These are phyloP conservation scores for Escarpia spicata DNA, from an alignment of 2,888 invertebrate species.

Conservation along the genomic window DNA sequence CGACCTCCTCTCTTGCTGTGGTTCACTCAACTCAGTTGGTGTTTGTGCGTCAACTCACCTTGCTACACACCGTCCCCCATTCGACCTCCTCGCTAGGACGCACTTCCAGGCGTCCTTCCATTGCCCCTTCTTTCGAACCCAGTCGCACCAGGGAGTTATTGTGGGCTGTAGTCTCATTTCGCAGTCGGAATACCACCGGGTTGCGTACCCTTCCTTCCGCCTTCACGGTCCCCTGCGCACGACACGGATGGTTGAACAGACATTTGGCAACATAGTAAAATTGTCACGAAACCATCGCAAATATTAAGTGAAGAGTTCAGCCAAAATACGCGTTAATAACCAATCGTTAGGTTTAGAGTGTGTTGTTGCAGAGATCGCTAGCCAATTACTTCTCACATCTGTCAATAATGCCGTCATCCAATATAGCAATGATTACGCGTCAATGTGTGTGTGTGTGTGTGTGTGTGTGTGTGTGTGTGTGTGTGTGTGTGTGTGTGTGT, in stretches of 20 bases:
- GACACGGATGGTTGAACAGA: neutral
- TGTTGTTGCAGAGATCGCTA: neutral
- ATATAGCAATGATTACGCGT: too few species aligned
- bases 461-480: neutral
- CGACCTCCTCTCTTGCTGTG: too few species aligned
- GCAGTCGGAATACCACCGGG: conserved; percentile 39
- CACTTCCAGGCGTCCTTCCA: conserved; percentile 85
- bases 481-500: neutral
- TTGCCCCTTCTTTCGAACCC: conserved; percentile 80
- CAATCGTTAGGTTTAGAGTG: neutral
- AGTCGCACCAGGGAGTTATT: conserved; percentile 78
- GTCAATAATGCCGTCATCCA: neutral
- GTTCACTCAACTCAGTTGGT: neutral
- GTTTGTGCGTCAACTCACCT: conserved; percentile 47
- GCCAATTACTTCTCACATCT: neutral
- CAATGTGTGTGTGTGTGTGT: neutral
- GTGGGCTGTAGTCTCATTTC: conserved; percentile 48
- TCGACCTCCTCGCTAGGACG: conserved; percentile 81
- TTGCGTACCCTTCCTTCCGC: conserved; percentile 28
- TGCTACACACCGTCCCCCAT: conserved; percentile 98
- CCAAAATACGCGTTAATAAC: neutral
- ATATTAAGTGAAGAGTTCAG: neutral
- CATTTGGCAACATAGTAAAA: neutral
- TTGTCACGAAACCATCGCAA: too few species aligned
- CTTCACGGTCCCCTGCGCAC: neutral